Conservation (phyloP, 2,888 invertebrate species). For the Liopterus haemorrhoidalis region DNA sequence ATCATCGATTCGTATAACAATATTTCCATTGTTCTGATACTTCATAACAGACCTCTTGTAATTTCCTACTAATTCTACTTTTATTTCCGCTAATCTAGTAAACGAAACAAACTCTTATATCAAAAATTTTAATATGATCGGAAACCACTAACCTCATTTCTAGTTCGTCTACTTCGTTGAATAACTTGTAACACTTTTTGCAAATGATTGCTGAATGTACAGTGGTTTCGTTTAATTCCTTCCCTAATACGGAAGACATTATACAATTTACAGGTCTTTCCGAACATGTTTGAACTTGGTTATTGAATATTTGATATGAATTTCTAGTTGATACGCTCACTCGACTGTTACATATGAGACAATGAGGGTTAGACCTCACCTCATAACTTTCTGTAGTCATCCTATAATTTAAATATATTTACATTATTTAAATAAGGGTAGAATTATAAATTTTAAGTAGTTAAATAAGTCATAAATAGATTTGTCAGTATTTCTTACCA, state of each 20-base stretch:
- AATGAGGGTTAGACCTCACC: slow-evolving; percentile 43
- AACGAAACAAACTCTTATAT: slow-evolving; percentile 10
- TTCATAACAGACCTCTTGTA: slow-evolving; percentile 47
- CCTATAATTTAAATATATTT: too few relatives aligned
- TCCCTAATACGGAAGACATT: slow-evolving; percentile 48
- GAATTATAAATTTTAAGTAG: too few relatives aligned
- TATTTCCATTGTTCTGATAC: slow-evolving; percentile 31
- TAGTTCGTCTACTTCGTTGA: slow-evolving; percentile 58
- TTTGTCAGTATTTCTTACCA: slow-evolving; percentile 7
- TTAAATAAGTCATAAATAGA: slow-evolving; percentile 5
- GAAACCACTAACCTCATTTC: slow-evolving; percentile 48
- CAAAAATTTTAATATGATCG: neutral
- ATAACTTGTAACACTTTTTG: slow-evolving; percentile 60
- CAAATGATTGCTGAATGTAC: slow-evolving; percentile 57
- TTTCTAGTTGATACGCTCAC: slow-evolving; percentile 51
- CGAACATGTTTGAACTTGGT: slow-evolving; percentile 40
- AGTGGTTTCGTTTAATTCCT: slow-evolving; percentile 48
- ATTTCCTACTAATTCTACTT: slow-evolving; percentile 49
- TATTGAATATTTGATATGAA: slow-evolving; percentile 51
- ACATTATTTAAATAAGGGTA: too few relatives aligned
- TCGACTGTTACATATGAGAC: slow-evolving; percentile 58
- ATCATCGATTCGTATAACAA: slow-evolving; percentile 9
- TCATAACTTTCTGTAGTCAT: slow-evolving; percentile 35
- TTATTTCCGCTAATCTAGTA: slow-evolving; percentile 47
- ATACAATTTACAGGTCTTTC: slow-evolving; percentile 39